phyloP scores from a whole-genome alignment of 2,797 vertebrate genomes.

The Scleropages formosus region DNA sequence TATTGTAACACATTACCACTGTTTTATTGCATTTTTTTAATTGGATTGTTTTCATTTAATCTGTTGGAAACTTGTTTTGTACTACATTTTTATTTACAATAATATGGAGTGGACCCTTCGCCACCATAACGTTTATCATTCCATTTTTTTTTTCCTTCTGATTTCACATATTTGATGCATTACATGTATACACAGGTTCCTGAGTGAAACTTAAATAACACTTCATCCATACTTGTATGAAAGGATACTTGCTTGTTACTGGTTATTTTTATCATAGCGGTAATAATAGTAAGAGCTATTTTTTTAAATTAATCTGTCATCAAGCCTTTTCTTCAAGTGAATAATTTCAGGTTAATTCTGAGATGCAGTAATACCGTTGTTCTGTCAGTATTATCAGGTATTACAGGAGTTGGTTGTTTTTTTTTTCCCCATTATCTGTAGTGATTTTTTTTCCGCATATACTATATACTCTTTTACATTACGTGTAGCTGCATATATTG shows the following conservation, averaged over 20 bases:
- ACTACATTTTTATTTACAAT: conserved; percentile 33
- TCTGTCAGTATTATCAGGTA: conserved; percentile 39
- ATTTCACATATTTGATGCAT: conserved; percentile 33
- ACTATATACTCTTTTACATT: not conserved
- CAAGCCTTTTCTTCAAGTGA: too few relatives aligned
- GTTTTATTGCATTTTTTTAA: not conserved
- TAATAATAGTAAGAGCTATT: not conserved
- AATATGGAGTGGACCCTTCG: conserved; percentile 48
- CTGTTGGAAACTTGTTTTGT: conserved; percentile 46
- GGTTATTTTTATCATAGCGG: not conserved
- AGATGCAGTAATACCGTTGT: conserved; percentile 19
- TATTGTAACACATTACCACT: not conserved
- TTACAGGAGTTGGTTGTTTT: not conserved
- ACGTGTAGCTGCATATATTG: not conserved
- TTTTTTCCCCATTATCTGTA: conserved; percentile 63
- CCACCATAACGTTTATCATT: conserved; percentile 39
- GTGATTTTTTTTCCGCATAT: conserved; percentile 24
- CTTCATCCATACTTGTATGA: not conserved
- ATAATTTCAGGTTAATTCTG: not conserved
- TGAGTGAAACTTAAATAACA: not conserved
- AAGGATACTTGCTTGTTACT: not conserved
- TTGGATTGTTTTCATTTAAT: conserved; percentile 26
- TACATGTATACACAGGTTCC: not conserved
- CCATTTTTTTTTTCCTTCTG: conserved; percentile 40
- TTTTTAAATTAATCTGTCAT: too few relatives aligned